Percentiles rank a stretch among this genome's conserved stretches.
These are phyloP conservation scores for Gandaritis pyraliata DNA, from an alignment of 2,888 invertebrate species.

Conservation along the genomic window DNA sequence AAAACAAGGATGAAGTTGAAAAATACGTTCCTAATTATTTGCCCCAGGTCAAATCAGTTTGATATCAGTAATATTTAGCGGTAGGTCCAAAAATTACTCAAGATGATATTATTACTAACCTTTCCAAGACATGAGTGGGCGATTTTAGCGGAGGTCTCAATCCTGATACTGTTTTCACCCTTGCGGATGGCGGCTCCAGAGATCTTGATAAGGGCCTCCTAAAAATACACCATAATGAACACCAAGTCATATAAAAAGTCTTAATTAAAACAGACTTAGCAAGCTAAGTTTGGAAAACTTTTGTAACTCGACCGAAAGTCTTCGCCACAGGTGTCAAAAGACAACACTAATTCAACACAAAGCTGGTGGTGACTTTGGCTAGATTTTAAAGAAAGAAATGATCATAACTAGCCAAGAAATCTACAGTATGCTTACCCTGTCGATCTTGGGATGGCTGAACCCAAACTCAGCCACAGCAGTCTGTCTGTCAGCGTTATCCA, in stretches of 20 bases:
- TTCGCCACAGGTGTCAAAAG: too few relatives aligned
- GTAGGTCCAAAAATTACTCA: neutral
- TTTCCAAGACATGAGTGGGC: conserved; percentile 66
- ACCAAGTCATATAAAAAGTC: neutral
- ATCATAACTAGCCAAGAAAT: too few relatives aligned
- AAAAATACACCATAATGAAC: conserved; percentile 15
- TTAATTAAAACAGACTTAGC: too few relatives aligned
- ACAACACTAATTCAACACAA: too few relatives aligned
- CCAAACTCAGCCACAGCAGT: conserved; percentile 83
- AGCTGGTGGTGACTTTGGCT: too few relatives aligned
- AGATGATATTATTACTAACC: conserved; percentile 51
- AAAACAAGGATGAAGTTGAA: conserved; percentile 9
- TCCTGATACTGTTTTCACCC: conserved; percentile 59
- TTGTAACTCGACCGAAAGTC: too few relatives aligned
- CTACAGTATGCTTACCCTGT: conserved; percentile 73
- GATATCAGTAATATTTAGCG: neutral
- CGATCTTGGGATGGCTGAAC: conserved; percentile 87
- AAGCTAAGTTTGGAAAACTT: too few relatives aligned
- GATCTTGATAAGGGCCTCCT: conserved; percentile 69
- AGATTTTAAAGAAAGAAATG: too few relatives aligned
- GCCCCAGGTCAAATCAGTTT: too few relatives aligned
- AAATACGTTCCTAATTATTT: too few relatives aligned
- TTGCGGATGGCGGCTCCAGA: conserved; percentile 57
- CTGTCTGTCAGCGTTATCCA: conserved; percentile 75
- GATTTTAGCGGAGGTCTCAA: conserved; percentile 63